Percentiles rank a stretch among this genome's conserved stretches.
Conservation (phyloP, 2,888 invertebrate genomes). For the Tanypteryx hageni region DNA sequence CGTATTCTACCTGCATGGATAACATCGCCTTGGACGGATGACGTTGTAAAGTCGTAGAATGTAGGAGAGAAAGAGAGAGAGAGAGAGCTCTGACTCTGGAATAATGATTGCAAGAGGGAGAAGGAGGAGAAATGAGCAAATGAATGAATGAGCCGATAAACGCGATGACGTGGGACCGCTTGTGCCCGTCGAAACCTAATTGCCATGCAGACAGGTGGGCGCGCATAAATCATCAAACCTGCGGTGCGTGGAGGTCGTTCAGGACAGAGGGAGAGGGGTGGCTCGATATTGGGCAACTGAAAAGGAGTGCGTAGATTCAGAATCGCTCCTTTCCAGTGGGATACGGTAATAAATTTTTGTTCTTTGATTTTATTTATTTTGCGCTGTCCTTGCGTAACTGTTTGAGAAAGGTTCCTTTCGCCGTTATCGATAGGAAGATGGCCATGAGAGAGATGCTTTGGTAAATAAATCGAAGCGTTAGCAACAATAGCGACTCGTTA, state of each 20-base stretch:
- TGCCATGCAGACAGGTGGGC: constrained; percentile 47
- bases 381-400: not conserved
- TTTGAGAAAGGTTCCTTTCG: no score
- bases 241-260: constrained; percentile 50
- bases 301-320: constrained; percentile 30
- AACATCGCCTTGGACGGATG: constrained; percentile 12
- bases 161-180: constrained; percentile 26
- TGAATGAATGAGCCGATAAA: constrained; percentile 53
- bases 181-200: constrained; percentile 46
- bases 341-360: constrained; percentile 27
- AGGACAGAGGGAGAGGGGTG: not conserved
- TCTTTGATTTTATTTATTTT: not conserved
- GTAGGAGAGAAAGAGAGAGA: not conserved
- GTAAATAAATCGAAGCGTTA: no score
- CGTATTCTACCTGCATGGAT: constrained; percentile 7
- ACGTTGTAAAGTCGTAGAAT: not conserved
- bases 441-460: no score
- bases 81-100: constrained; percentile 27
- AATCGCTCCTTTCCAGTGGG: not conserved
- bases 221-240: constrained; percentile 51
- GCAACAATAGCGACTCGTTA: no score
- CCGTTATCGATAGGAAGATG: no score
- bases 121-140: not conserved
- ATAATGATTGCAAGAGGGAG: constrained; percentile 11
- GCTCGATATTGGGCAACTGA: constrained; percentile 35